Conservation (phyloP, 2,888 invertebrate genomes). For the Hipparchia sbordonii region DNA sequence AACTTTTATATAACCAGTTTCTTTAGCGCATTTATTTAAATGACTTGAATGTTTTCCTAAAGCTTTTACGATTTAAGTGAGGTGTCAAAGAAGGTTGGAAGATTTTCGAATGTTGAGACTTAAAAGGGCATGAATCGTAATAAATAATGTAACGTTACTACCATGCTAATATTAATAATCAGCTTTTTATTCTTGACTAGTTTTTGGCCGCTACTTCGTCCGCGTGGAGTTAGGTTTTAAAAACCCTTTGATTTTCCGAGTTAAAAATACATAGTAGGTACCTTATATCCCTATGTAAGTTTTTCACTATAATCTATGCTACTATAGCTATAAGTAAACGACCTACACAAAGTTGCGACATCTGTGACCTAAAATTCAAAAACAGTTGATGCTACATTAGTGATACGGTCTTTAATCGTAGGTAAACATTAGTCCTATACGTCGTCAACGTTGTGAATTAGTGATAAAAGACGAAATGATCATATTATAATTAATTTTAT, state of each 20-base stretch:
- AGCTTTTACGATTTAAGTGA: constrained; percentile 13
- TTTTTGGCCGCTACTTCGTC: too few species aligned
- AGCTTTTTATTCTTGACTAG: too few species aligned
- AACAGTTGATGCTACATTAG: constrained; percentile 14
- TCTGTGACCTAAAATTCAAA: constrained; percentile 11
- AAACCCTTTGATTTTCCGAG: too few species aligned
- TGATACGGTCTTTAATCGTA: constrained; percentile 1
- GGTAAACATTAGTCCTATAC: constrained; percentile 17
- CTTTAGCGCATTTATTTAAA: constrained; percentile 24
- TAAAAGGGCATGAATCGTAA: neutral
- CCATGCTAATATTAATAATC: too few species aligned
- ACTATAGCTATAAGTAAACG: too few species aligned
- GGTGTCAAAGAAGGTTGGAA: constrained; percentile 15
- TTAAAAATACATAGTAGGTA: too few species aligned
- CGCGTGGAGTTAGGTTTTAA: too few species aligned
- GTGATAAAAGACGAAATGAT: constrained; percentile 24
- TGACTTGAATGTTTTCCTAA: constrained; percentile 22
- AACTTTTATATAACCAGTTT: constrained; percentile 35
- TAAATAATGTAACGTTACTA: neutral
- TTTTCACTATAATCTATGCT: too few species aligned
- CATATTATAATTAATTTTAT: constrained; percentile 34
- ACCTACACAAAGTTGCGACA: neutral
- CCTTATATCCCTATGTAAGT: too few species aligned
- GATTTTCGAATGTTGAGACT: neutral
- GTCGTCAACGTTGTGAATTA: constrained; percentile 4